Conservation (phyloP, 2,797 vertebrate species). For the Channa striata region DNA sequence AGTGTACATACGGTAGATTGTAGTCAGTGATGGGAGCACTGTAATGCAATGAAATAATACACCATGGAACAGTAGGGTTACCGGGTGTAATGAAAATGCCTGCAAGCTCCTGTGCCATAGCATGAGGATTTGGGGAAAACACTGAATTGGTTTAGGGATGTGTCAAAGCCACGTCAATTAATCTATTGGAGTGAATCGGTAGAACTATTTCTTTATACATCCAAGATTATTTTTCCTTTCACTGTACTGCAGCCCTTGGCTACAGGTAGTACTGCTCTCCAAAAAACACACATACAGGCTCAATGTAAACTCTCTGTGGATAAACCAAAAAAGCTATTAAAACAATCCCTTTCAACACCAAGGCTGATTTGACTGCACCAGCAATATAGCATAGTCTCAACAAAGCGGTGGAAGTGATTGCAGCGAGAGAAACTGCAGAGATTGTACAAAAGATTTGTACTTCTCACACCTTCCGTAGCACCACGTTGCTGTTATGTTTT, state of each 20-base stretch:
- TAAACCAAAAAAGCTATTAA: constrained; percentile 63
- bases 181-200: constrained; percentile 43
- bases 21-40: constrained; percentile 4
- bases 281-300: constrained; percentile 43
- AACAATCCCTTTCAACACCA: constrained; percentile 55
- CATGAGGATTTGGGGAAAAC: constrained; percentile 37
- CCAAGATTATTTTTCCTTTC: constrained; percentile 42
- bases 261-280: constrained; percentile 39
- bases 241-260: constrained; percentile 24
- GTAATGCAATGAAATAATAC: constrained; percentile 41
- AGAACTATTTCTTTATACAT: constrained; percentile 11
- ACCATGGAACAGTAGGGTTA: constrained; percentile 50
- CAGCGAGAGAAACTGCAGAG: constrained; percentile 25
- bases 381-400: constrained; percentile 20
- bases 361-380: constrained; percentile 59
- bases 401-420: too few relatives aligned
- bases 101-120: constrained; percentile 19
- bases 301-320: constrained; percentile 48
- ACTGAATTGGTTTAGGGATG: constrained; percentile 31
- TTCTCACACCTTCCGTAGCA: neutral
- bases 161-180: constrained; percentile 43
- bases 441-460: constrained; percentile 8
- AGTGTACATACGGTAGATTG: constrained; percentile 12
- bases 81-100: constrained; percentile 48
- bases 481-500: neutral